Percentiles rank a stretch among this genome's conserved stretches.
These are phyloP conservation scores for Manis pentadactyla DNA, from an alignment of 2,797 vertebrate genomes.

Conservation along the genomic window DNA sequence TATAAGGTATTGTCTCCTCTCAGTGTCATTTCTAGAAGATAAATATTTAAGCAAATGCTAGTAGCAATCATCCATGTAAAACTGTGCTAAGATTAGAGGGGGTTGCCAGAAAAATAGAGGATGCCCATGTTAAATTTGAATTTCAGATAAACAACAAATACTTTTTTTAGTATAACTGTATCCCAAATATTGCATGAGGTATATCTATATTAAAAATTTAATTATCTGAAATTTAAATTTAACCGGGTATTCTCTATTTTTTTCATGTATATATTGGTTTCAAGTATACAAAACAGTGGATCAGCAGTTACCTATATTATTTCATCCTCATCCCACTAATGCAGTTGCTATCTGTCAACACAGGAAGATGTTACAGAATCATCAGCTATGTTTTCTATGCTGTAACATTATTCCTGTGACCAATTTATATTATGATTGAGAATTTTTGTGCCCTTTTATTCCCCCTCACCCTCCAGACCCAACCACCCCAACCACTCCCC, in stretches of 20 bases:
- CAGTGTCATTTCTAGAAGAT: neutral
- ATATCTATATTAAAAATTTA: neutral
- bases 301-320: too few species aligned
- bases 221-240: neutral
- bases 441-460: too few species aligned
- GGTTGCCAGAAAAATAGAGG: neutral
- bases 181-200: neutral
- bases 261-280: too few species aligned
- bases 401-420: too few species aligned
- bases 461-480: too few species aligned
- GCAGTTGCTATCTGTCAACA: too few species aligned
- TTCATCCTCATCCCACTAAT: too few species aligned
- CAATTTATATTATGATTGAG: too few species aligned
- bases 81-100: neutral
- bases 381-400: too few species aligned
- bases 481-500: too few species aligned
- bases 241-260: neutral
- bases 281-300: too few species aligned
- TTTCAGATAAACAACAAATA: neutral
- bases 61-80: neutral
- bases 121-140: neutral
- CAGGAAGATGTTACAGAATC: too few species aligned
- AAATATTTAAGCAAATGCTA: neutral
- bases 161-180: neutral
- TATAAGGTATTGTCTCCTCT: neutral